phyloP scores from a whole-genome alignment of 2,113 vertebrate species.

The Semicossyphus pulcher region DNA sequence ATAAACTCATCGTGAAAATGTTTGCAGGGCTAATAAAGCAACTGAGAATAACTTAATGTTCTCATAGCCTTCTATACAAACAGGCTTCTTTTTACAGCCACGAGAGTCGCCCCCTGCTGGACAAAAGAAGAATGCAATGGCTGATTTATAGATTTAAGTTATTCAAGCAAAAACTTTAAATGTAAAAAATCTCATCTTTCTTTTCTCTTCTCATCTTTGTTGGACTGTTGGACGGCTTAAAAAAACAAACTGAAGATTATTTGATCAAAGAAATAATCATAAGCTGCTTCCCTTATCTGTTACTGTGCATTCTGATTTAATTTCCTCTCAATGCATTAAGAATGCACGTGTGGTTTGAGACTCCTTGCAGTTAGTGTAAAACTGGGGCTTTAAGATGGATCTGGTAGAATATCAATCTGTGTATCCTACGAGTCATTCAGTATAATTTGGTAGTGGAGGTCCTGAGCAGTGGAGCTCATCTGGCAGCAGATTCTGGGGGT shows the following conservation, averaged over 20 bases:
- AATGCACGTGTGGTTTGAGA: background rate
- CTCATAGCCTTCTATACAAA: no score
- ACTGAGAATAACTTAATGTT: no score
- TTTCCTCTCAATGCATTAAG: background rate
- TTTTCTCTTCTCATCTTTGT: no score
- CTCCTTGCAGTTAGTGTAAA: background rate
- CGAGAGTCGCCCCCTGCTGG: no score
- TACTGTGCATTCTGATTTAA: background rate
- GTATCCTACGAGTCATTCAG: slow-evolving; percentile 45
- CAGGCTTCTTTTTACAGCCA: no score
- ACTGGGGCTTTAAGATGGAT: slow-evolving; percentile 14
- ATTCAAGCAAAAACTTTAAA: no score
- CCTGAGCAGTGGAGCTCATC: slow-evolving; percentile 59
- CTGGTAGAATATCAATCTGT: slow-evolving; percentile 38
- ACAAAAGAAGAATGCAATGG: no score
- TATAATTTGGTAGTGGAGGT: slow-evolving; percentile 53
- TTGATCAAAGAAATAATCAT: background rate
- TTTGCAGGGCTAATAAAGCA: no score
- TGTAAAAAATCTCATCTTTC: no score
- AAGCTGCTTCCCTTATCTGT: background rate
- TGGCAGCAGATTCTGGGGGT: slow-evolving; percentile 56
- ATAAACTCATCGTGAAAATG: no score
- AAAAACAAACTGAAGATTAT: background rate
- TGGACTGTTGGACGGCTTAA: no score
- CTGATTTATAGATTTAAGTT: no score